A percentile compares a stretch with the other conserved stretches of the same genome.
Conservation (phyloP, 2,113 vertebrate species). For the Ascaphus truei region DNA sequence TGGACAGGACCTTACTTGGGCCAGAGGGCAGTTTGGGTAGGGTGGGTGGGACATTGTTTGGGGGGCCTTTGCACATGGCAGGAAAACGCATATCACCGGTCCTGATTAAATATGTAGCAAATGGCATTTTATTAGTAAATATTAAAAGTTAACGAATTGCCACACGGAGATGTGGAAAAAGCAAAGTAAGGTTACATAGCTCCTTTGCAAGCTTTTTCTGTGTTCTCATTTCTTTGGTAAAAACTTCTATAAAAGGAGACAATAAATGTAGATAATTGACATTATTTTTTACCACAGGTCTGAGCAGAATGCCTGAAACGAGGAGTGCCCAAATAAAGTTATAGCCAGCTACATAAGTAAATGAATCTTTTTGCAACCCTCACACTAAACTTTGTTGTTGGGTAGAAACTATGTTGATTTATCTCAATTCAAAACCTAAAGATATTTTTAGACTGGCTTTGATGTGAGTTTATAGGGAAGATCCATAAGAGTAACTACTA, state of each 20-base stretch:
- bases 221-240: background rate
- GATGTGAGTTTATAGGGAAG: conserved; percentile 17
- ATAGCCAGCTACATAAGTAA: background rate
- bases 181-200: too few relatives aligned
- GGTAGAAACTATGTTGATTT: conserved; percentile 24
- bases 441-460: conserved; percentile 27
- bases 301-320: background rate
- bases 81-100: too few relatives aligned
- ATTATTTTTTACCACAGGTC: background rate
- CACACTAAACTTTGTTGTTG: conserved; percentile 1
- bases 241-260: background rate
- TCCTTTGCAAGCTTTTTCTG: background rate
- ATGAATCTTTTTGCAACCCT: conserved; percentile 11
- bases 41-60: too few relatives aligned
- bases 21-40: too few relatives aligned
- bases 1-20: too few relatives aligned
- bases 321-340: background rate
- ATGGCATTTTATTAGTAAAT: too few relatives aligned
- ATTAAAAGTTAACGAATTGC: too few relatives aligned
- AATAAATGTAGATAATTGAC: background rate
- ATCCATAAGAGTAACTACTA: conserved; percentile 26
- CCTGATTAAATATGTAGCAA: too few relatives aligned
- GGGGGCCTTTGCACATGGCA: too few relatives aligned
- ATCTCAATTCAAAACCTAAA: conserved; percentile 23
- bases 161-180: too few relatives aligned